Evolutionary conservation across 2,797 vertebrate genomes (phyloP).

Genomic region (Hemibagrus guttatus): DNA sequence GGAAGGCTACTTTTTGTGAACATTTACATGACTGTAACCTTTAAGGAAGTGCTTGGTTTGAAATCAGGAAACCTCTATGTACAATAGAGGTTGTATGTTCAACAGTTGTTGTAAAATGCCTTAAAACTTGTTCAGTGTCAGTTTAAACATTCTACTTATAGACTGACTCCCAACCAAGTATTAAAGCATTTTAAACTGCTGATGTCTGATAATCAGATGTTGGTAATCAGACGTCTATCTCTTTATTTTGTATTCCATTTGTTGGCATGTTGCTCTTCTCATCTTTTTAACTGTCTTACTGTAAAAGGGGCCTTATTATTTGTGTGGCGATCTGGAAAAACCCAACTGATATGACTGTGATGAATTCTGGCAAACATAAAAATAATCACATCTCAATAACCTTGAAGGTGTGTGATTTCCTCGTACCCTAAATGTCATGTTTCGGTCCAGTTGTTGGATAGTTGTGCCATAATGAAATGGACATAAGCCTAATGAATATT

Average conservation of each 20-base stretch:
- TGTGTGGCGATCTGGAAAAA: background rate
- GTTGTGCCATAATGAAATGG: background rate
- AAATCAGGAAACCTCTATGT: background rate
- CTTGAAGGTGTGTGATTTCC: no score
- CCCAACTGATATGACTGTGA: background rate
- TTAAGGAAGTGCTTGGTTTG: constrained; percentile 32
- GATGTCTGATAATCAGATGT: constrained; percentile 23
- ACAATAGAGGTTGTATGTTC: background rate
- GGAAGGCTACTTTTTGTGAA: background rate
- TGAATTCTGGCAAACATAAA: constrained; percentile 12
- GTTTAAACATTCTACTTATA: background rate
- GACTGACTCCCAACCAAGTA: constrained; percentile 1
- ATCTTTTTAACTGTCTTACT: no score
- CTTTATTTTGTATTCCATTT: background rate
- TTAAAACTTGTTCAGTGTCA: constrained; percentile 19
- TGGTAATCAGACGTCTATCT: constrained; percentile 15
- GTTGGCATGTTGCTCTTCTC: constrained; percentile 34
- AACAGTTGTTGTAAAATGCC: constrained; percentile 31
- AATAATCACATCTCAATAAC: background rate
- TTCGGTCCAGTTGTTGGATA: background rate
- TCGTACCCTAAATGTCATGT: no score
- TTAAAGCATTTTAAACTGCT: constrained; percentile 22
- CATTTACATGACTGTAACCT: background rate
- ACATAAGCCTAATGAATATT: no score
- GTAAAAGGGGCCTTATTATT: background rate